These are phyloP conservation scores for Alcedo atthis DNA, from an alignment of 2,797 vertebrate genomes.

Conservation along the genomic window DNA sequence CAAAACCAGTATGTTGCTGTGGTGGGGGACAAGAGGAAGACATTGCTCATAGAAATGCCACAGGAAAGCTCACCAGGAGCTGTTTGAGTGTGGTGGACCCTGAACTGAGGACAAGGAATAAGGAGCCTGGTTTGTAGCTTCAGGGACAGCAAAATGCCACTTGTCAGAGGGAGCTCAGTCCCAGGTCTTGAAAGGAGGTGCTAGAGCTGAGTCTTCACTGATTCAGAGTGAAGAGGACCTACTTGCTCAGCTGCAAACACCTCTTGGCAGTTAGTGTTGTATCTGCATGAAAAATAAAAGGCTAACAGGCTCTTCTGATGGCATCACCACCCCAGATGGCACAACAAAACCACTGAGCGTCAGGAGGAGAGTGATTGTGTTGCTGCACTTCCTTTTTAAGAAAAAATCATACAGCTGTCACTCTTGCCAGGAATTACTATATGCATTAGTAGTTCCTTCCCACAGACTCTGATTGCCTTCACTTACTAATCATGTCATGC, in stretches of 20 bases:
- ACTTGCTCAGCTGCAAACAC: neutral
- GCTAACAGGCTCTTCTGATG: neutral
- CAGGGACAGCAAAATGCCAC: neutral
- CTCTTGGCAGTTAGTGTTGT: accelerated
- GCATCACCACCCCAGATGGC: neutral
- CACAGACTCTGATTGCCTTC: neutral
- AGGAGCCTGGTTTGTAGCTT: neutral
- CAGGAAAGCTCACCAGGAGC: neutral
- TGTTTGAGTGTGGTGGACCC: neutral
- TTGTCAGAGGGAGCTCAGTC: neutral
- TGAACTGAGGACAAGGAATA: neutral
- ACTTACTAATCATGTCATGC: neutral
- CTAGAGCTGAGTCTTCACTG: neutral
- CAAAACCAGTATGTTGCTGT: neutral
- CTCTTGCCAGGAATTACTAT: neutral
- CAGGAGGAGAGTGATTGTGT: neutral
- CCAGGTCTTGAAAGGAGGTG: neutral
- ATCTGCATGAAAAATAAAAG: neutral
- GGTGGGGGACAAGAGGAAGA: neutral
- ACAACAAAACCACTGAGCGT: neutral
- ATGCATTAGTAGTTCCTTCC: neutral
- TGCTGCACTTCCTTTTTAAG: neutral
- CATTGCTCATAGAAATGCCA: neutral
- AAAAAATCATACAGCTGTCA: neutral
- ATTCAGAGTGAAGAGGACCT: neutral